Conservation (phyloP, 2,797 vertebrate species). For the Melopsittacus undulatus region DNA sequence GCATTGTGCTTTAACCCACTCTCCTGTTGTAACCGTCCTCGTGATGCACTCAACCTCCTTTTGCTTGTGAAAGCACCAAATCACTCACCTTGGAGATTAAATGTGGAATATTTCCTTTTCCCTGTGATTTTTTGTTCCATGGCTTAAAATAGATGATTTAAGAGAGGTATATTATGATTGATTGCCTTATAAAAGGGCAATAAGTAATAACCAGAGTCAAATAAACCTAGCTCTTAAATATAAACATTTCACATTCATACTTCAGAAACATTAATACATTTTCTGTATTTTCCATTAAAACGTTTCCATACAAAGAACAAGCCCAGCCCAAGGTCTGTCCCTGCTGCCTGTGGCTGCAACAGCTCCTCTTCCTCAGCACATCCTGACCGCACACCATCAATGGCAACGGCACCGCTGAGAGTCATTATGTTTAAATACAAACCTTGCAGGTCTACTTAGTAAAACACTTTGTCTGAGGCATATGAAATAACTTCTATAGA, state of each 20-base stretch:
- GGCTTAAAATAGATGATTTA: neutral
- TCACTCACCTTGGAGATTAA: neutral
- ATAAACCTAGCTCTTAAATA: neutral
- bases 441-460: neutral
- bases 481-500: neutral
- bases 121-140: neutral
- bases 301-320: neutral
- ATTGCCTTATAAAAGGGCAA: neutral
- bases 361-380: neutral
- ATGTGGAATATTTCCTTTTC: neutral
- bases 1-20: neutral
- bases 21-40: neutral
- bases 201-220: neutral
- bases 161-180: fast-evolving
- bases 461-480: neutral
- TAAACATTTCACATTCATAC: neutral
- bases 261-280: neutral
- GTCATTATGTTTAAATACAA: neutral
- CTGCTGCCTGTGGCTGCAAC: neutral
- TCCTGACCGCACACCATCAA: fast-evolving
- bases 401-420: neutral
- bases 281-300: neutral
- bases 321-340: neutral
- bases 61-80: neutral
- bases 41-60: neutral